Evolutionary conservation across 2,888 invertebrate genomes (phyloP), one percentile per base, ranked within the genome.

Genomic region (Carterocephalus palaemon): DNA sequence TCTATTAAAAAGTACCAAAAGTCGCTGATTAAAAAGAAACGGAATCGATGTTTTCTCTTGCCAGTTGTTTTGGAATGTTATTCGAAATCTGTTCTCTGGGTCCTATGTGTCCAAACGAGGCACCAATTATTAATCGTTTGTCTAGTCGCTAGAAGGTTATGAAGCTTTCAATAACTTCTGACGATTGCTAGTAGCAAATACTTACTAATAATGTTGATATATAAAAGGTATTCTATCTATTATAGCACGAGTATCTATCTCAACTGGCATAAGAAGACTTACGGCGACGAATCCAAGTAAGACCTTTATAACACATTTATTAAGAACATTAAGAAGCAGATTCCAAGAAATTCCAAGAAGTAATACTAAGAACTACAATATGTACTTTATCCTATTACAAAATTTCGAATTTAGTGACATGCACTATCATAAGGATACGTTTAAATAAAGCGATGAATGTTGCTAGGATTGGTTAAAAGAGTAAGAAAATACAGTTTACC

Each of bases 291-390:
- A 43, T 43, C 43, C 43, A 43, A 43, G 43, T 36, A 43, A 43
- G 43, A 43, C 43, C 43, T 43, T 43, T 43, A 20, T 36, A 43
- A 43, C 43, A 43, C 9, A 41, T 43, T 43, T 23, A 43, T 29
- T 28, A 36, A 36, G 16, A 43, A 29, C 22, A 10, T 43, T 43
- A 43, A 43, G 43, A 43, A 36, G 36, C 43, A 29, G 28, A 36
- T 29, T 28, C 4, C 7, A 17, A 20, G n/a, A n/a, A n/a, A n/a
- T n/a, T n/a, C n/a, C 19, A 36, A 29, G 33, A 12, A 31, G 31
- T 8, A 12, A 6, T 20, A 16, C n/a, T n/a, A 12, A 38, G 3
- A 28, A 38, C 6, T 5, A 37, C 23, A 23, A 24, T 24, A 20
- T 9, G 17, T 29, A 37, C 12, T 4, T 9, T 13, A 36, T 34